phyloP scores from a whole-genome alignment of 2,113 vertebrate species.

The Panthera uncia region DNA sequence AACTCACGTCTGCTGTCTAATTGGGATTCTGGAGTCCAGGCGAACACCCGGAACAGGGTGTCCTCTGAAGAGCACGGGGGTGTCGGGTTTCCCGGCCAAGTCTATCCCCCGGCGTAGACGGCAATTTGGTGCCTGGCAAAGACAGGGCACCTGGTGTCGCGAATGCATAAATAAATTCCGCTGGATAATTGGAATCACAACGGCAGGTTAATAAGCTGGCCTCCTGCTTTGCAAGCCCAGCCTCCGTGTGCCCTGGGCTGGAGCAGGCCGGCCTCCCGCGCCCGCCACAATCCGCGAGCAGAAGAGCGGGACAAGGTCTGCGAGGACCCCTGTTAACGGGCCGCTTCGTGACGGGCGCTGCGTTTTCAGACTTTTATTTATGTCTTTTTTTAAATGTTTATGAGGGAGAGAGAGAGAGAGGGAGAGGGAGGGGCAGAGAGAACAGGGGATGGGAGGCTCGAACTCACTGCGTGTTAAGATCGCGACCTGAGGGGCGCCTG shows the following conservation, averaged over 20 bases:
- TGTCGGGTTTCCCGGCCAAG: not conserved
- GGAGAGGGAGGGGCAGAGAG: no score
- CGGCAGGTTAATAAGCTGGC: not conserved
- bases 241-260: not conserved
- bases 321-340: rapidly evolving
- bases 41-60: not conserved
- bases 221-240: not conserved
- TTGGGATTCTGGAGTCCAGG: not conserved
- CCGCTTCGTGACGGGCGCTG: rapidly evolving
- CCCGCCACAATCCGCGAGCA: rapidly evolving
- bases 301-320: not conserved
- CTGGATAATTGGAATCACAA: not conserved
- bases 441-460: no score
- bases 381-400: no score
- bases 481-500: no score
- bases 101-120: not conserved
- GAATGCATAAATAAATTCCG: not conserved
- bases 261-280: not conserved
- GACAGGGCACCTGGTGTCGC: not conserved
- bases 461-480: no score
- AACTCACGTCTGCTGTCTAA: not conserved
- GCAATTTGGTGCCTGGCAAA: not conserved
- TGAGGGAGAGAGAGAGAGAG: no score
- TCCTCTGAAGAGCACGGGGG: not conserved
- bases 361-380: no score